Percentiles rank a stretch among this genome's conserved stretches.
phyloP scores from a whole-genome alignment of 1,140 invertebrate species.

The Conus ventricosus region DNA sequence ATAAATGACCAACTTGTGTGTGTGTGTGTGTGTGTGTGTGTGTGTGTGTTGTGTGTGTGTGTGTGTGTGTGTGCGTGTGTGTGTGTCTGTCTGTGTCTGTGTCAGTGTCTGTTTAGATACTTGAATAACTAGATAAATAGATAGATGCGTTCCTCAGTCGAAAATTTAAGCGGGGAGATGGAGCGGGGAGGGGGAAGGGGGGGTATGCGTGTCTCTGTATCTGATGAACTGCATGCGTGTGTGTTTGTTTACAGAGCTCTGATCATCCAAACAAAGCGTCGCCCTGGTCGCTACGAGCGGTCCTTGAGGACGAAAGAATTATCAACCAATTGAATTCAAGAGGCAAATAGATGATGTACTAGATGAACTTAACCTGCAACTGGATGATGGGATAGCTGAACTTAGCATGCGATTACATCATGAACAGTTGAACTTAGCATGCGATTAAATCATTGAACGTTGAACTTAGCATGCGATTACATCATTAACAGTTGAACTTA shows the following conservation, averaged over 20 bases:
- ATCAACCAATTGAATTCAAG: neutral
- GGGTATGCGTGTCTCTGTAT: neutral
- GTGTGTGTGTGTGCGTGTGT: neutral
- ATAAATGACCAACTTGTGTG: neutral
- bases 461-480: too few species aligned
- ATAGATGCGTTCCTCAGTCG: neutral
- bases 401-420: too few species aligned
- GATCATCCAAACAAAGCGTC: neutral
- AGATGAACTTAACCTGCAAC: too few species aligned
- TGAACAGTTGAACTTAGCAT: too few species aligned
- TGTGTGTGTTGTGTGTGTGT: neutral
- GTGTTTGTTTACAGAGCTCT: neutral
- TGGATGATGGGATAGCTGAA: too few species aligned
- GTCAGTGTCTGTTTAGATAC: neutral
- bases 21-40: conserved; percentile 28
- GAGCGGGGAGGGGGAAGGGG: too few species aligned
- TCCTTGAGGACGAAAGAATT: neutral
- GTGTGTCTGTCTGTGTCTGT: neutral
- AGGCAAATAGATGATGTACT: too few species aligned
- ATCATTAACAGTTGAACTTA: too few species aligned
- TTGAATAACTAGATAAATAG: neutral
- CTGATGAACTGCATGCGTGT: neutral
- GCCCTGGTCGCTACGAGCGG: neutral
- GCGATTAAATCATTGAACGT: too few species aligned
- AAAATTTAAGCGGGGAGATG: neutral